A percentile compares a stretch with the other conserved stretches of the same genome.
Evolutionary conservation across 2,888 invertebrate genomes (phyloP).

Genomic region (Zelleria hepariella): DNA sequence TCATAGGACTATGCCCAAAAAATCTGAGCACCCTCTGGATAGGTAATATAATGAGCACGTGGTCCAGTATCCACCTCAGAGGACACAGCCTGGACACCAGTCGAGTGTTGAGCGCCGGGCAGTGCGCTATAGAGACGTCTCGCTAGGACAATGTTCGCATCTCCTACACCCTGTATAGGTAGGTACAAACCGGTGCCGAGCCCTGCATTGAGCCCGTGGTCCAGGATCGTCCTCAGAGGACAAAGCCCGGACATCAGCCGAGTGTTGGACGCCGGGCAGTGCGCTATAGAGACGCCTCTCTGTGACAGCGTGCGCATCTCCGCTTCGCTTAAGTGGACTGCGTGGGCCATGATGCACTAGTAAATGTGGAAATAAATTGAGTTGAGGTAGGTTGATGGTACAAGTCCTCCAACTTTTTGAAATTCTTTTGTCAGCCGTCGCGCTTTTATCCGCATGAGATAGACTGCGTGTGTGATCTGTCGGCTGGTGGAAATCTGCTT

Average conservation of each 20-base stretch:
- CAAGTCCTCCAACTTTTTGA: too few species aligned
- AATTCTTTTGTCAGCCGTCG: too few species aligned
- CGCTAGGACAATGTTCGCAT: slow-evolving; percentile 72
- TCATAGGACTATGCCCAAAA: too few species aligned
- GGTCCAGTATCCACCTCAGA: slow-evolving; percentile 74
- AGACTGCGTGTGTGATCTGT: too few species aligned
- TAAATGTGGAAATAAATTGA: slow-evolving; percentile 13
- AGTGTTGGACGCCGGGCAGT: slow-evolving; percentile 91
- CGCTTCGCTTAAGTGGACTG: slow-evolving; percentile 78
- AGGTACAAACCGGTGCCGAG: slow-evolving; percentile 83
- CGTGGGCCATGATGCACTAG: slow-evolving; percentile 87
- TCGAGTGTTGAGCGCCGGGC: slow-evolving; percentile 88
- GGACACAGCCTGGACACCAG: slow-evolving; percentile 88
- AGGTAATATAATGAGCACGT: slow-evolving; percentile 73
- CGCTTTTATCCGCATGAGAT: too few species aligned
- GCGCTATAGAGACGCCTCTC: slow-evolving; percentile 79
- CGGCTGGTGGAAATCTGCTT: too few species aligned
- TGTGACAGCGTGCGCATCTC: slow-evolving; percentile 77
- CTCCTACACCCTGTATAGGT: slow-evolving; percentile 65
- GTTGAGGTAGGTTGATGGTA: neutral
- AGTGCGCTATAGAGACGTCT: slow-evolving; percentile 83
- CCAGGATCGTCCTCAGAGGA: slow-evolving; percentile 77
- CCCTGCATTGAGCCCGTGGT: slow-evolving; percentile 80
- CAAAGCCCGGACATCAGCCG: slow-evolving; percentile 86
- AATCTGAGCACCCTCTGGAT: too few species aligned